Evolutionary conservation across 2,113 vertebrate species (phyloP), one percentile per base, ranked within the genome.

Genomic region (Oncorhynchus clarkii): DNA sequence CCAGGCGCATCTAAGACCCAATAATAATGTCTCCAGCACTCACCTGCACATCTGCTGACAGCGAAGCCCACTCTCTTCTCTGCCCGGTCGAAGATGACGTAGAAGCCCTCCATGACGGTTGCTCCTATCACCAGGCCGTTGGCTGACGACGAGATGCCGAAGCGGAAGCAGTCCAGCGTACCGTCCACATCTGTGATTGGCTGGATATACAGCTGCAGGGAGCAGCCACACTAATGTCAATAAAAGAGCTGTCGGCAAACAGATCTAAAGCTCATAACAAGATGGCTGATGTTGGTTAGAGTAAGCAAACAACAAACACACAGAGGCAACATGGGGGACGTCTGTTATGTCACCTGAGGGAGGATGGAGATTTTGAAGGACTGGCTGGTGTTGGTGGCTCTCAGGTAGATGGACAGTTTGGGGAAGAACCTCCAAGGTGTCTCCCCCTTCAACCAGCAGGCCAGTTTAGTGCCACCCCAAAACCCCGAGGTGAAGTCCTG

Each of bases 41-140:
- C 76, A 99, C 98, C 96, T 92, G 97, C 96, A 81, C 98, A 99
- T 0, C 83, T 92, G 85, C 98, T 99, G 9, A 94, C 88, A 0
- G 97, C 96, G 4, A 99, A 99, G 83, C 98, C 98, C 77, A 99
- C 92, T 78, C 94, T 94, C 72, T 80, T 93, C 77, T 93, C 93
- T 18, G 89, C 92, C 13, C 96, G 94, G 89, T 99, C 97, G 16
- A 99, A 99, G 80, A 96, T 88, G 74, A 98, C 96, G 0, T 98
- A 98, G 90, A 99, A 98, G 49, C 98, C 98, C 87, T 99, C 98
- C 97, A 99, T 98, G 59, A 99, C 95, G 0, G 96, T 98, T 14
- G 98, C 97, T 1, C 97, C 98, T 0, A 99, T 96, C 78, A 99
- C 96, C 74, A 99, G 88, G 0, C 96, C 96, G 0, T 92, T 97